These are phyloP conservation scores for Eunapius fragilis DNA, from an alignment of 37 sponge, comb jelly and placozoan genomes.

Conservation along the genomic window DNA sequence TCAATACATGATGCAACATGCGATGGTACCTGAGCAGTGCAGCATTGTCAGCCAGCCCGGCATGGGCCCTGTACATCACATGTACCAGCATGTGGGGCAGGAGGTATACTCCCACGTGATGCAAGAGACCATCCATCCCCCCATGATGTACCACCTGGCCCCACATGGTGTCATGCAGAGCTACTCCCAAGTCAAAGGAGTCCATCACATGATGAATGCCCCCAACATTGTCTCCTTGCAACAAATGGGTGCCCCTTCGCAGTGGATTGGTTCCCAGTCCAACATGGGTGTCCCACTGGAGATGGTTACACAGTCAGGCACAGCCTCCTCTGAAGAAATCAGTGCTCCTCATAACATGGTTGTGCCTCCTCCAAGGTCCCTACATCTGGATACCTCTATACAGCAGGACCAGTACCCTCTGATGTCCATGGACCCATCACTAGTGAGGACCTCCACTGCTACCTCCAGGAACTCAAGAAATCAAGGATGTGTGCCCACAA, in stretches of 20 bases:
- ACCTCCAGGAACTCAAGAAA: no score
- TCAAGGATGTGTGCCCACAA: no score
- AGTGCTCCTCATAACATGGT: not conserved
- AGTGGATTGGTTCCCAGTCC: not conserved
- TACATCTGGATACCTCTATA: not conserved
- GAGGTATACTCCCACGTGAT: not conserved
- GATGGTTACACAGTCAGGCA: not conserved
- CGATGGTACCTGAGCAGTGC: conserved; percentile 1
- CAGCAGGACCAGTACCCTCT: not conserved
- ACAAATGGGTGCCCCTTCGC: not conserved
- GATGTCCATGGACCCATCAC: not conserved
- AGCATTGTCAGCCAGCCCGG: conserved; percentile 1
- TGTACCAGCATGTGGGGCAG: conserved; percentile 1
- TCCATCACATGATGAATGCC: conserved; percentile 3
- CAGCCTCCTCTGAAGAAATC: not conserved
- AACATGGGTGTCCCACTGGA: not conserved
- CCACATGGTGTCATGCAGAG: not conserved
- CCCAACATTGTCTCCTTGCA: no score
- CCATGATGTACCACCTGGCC: not conserved
- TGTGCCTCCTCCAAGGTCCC: not conserved
- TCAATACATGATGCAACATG: not conserved
- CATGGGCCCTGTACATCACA: not conserved
- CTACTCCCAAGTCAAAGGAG: not conserved
- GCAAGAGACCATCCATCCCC: not conserved
- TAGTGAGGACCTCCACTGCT: not conserved